These are phyloP conservation scores for Clarias laeviceps DNA, from an alignment of 2,797 vertebrate species.

Conservation along the genomic window DNA sequence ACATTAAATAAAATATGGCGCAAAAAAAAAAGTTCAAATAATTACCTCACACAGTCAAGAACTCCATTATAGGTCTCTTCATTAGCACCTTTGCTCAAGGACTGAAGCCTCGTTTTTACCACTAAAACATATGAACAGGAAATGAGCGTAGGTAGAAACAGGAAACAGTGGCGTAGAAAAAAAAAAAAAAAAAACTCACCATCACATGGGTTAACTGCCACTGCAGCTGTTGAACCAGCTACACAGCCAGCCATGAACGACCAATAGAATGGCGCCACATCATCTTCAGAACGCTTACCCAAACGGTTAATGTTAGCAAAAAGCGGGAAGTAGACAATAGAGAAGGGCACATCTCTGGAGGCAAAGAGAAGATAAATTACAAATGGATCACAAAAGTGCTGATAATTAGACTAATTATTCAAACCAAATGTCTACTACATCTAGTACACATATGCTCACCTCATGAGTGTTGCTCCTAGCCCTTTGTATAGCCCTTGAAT, in stretches of 20 bases:
- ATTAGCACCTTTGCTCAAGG: conserved; percentile 76
- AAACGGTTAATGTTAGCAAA: conserved; percentile 81
- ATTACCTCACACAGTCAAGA: conserved; percentile 76
- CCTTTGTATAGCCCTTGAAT: conserved; percentile 83
- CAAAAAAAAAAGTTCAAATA: neutral
- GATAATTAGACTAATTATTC: neutral
- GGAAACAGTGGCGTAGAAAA: neutral
- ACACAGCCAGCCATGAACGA: conserved; percentile 80
- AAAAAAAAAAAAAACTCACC: conserved; percentile 64
- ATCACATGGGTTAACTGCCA: conserved; percentile 83
- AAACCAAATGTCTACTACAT: neutral
- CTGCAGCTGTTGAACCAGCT: conserved; percentile 80
- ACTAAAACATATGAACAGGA: conserved; percentile 63
- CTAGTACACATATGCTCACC: conserved; percentile 62
- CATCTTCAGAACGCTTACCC: conserved; percentile 69
- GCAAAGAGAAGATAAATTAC: neutral
- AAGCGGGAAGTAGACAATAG: conserved; percentile 82
- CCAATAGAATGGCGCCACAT: conserved; percentile 77
- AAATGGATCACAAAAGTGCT: neutral
- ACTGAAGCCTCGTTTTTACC: conserved; percentile 84
- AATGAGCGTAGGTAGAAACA: neutral
- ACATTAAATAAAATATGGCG: neutral
- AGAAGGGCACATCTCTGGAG: conserved; percentile 83
- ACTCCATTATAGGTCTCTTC: conserved; percentile 81
- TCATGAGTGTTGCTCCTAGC: conserved; percentile 82